Evolutionary conservation across 1,140 invertebrate species (phyloP).

Genomic region (Mycetomoellerius zeteki): DNA sequence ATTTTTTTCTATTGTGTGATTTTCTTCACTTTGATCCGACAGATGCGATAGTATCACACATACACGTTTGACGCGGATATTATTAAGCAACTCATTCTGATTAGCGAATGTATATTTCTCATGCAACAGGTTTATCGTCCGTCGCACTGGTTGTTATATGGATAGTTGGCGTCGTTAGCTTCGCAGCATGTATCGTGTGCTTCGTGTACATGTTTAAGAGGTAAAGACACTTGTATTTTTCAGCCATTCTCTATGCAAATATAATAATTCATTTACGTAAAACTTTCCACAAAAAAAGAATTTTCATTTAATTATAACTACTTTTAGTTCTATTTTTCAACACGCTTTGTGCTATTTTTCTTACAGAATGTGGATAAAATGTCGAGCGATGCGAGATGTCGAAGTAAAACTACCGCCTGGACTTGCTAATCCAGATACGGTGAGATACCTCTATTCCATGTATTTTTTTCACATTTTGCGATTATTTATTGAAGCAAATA

Average conservation of each 20-base stretch:
- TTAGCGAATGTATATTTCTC: constrained; percentile 29
- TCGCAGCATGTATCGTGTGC: constrained; percentile 77
- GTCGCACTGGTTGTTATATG: constrained; percentile 81
- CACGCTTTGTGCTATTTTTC: constrained; percentile 6
- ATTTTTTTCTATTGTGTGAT: neutral
- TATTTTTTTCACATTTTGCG: constrained; percentile 5
- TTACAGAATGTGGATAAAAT: constrained; percentile 86
- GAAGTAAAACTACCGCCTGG: constrained; percentile 88
- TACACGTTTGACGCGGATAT: neutral
- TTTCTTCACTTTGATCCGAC: neutral
- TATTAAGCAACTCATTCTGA: constrained; percentile 30
- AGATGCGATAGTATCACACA: neutral
- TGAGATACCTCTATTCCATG: constrained; percentile 65
- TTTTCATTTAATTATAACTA: constrained; percentile 28
- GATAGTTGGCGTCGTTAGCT: constrained; percentile 78
- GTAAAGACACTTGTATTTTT: constrained; percentile 74
- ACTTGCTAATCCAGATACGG: constrained; percentile 83
- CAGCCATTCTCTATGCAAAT: neutral
- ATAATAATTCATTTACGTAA: neutral
- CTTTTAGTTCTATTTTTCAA: neutral
- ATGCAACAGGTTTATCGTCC: constrained; percentile 77
- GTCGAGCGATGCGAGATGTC: constrained; percentile 87
- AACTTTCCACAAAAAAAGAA: neutral
- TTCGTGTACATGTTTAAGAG: constrained; percentile 82
- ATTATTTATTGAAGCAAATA: neutral